These are phyloP conservation scores for Chromobotia macracanthus DNA, from an alignment of 2,797 vertebrate genomes.

Conservation along the genomic window DNA sequence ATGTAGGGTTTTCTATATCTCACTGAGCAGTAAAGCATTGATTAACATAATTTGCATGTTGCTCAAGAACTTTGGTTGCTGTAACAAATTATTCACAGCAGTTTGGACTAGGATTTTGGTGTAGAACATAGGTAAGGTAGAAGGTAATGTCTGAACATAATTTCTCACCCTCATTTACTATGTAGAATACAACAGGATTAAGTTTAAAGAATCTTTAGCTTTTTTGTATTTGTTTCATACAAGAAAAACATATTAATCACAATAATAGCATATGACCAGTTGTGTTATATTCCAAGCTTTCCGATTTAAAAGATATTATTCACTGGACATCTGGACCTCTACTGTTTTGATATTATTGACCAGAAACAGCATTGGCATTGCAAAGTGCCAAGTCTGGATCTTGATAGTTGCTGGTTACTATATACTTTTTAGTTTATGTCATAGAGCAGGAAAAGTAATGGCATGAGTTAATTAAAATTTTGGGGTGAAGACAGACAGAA, in stretches of 20 bases:
- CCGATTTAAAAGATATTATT: neutral
- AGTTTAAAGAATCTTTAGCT: neutral
- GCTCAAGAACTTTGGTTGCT: constrained; percentile 18
- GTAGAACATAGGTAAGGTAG: constrained; percentile 2
- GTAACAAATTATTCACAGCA: constrained; percentile 30
- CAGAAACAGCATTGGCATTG: neutral
- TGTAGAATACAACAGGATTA: neutral
- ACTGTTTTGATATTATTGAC: neutral
- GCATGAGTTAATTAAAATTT: neutral
- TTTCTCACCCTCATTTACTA: neutral
- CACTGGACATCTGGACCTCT: neutral
- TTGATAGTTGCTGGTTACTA: neutral
- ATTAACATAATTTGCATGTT: constrained; percentile 70
- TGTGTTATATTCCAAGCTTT: neutral
- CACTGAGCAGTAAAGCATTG: constrained; percentile 73
- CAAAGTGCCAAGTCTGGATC: neutral
- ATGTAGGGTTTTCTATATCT: constrained; percentile 67
- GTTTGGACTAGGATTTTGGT: neutral
- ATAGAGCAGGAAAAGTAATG: neutral
- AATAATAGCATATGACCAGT: neutral
- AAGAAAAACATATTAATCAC: neutral
- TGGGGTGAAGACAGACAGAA: constrained; percentile 29
- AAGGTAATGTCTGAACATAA: too few relatives aligned
- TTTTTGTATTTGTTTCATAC: neutral
- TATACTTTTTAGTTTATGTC: neutral